These are phyloP conservation scores for Tuberolachnus salignus DNA, from an alignment of 2,888 invertebrate species.

Conservation along the genomic window DNA sequence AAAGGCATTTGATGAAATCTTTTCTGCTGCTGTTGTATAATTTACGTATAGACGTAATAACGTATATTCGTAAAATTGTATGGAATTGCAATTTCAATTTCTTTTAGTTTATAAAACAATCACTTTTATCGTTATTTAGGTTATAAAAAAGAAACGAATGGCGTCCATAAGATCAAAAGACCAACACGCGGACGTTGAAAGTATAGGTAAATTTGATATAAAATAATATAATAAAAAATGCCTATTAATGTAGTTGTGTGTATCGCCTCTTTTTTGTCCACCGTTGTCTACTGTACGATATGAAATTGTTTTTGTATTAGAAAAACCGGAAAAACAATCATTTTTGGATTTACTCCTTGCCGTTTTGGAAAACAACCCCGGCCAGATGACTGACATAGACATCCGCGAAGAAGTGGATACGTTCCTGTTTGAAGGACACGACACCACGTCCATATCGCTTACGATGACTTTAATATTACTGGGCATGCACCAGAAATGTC, in stretches of 20 bases:
- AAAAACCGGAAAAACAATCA: conserved; percentile 38
- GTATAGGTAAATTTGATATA: background rate
- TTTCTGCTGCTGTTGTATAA: too few relatives aligned
- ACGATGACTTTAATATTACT: conserved; percentile 65
- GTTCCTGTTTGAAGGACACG: conserved; percentile 63
- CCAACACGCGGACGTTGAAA: background rate
- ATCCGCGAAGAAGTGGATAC: background rate
- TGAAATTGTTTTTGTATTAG: background rate
- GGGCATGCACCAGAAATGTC: conserved; percentile 64
- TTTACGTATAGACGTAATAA: too few relatives aligned
- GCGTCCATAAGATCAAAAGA: background rate
- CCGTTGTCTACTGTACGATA: background rate
- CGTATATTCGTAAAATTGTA: too few relatives aligned
- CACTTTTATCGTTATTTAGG: too few relatives aligned
- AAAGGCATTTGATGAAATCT: too few relatives aligned
- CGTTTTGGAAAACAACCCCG: conserved; percentile 55
- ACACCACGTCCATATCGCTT: conserved; percentile 66
- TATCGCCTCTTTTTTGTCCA: too few relatives aligned
- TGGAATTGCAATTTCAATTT: too few relatives aligned
- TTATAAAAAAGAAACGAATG: conserved; percentile 22
- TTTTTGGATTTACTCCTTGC: conserved; percentile 58
- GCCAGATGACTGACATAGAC: conserved; percentile 50
- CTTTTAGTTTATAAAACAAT: too few relatives aligned
- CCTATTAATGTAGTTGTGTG: background rate
- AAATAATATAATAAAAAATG: too few relatives aligned